Evolutionary conservation across 2,888 invertebrate species (phyloP), one percentile per base, ranked within the genome.

Genomic region (Lymantria monacha): DNA sequence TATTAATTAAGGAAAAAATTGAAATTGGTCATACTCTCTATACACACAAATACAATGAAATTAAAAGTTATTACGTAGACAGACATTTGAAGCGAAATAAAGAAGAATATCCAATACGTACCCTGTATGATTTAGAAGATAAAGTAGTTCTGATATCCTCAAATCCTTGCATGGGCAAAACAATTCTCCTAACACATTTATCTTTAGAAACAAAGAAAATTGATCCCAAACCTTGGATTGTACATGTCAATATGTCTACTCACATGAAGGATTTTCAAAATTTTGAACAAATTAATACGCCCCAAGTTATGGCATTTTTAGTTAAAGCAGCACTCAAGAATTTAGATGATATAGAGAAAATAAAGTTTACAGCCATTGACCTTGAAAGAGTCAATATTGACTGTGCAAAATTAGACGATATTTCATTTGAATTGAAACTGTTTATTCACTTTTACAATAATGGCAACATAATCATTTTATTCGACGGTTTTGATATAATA

Each of bases 401-500:
- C 33, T 49, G 37, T 9, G 46, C 49, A 10, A 36, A 56, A 9
- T 51, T 54, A 5, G 46, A 63, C 41, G 13, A 57, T n/a, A 47
- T 61, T 38, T 48, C 70, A 12, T 64, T 69, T 42, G 74, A 76
- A 61, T 49, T 76, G 44, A 61, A 70, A 40, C 54, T 74, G 36
- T 77, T 78, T 49, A 53, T 76, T 45, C 44, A 67, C 48, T 64
- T 64, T 49, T 76, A 64, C 30, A 75, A 76, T 46, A 50, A 51
- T 11, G 61, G 62, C 3, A 60, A 71, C 31, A 44, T 73, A 1
- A 61, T 74, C 55, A 67, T 77, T 33, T 48, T 78, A 22, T 73
- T 78, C 53, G 73, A 78, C 45, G 74, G 73, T 10, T 78, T 72
- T 48, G 72, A 75, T 38, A 68, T 63, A 56, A 64, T 75, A 40